phyloP scores from a whole-genome alignment of 2,888 invertebrate genomes.

The Dynastes tityus region DNA sequence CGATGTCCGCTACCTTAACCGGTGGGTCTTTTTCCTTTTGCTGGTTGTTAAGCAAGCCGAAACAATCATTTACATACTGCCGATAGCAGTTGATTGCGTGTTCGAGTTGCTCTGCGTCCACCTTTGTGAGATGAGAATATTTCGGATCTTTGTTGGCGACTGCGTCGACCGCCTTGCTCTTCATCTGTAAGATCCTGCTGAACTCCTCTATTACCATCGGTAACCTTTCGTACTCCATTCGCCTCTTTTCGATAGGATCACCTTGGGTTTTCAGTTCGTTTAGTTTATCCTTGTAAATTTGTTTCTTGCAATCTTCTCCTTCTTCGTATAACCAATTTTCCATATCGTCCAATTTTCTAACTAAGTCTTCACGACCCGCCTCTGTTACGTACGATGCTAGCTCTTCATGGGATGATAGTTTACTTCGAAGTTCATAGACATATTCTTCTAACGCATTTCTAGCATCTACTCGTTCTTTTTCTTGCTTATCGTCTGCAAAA shows the following conservation, averaged over 20 bases:
- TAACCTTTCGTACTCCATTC: constrained; percentile 86
- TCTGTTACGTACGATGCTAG: constrained; percentile 85
- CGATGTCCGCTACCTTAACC: constrained; percentile 85
- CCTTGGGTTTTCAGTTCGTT: constrained; percentile 81
- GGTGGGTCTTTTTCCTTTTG: constrained; percentile 83
- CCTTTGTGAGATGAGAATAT: constrained; percentile 86
- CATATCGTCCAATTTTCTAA: constrained; percentile 83
- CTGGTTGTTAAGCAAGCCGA: constrained; percentile 77
- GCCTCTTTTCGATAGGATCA: constrained; percentile 90
- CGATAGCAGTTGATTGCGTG: constrained; percentile 81
- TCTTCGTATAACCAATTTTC: constrained; percentile 99
- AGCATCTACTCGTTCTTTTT: constrained; percentile 95
- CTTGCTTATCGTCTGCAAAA: constrained; percentile 87
- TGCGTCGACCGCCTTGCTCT: constrained; percentile 63
- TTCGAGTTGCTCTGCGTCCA: constrained; percentile 85
- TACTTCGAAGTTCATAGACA: constrained; percentile 96
- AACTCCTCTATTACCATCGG: constrained; percentile 87
- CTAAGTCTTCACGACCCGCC: constrained; percentile 77
- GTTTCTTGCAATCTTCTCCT: constrained; percentile 93
- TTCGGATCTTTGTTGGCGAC: constrained; percentile 85
- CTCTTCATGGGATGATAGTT: constrained; percentile 84
- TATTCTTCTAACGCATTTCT: constrained; percentile 98
- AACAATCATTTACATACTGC: constrained; percentile 87
- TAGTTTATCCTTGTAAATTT: constrained; percentile 79
- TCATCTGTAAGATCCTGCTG: constrained; percentile 82